Conservation (phyloP, 2,888 invertebrate genomes). For the Drosophila recens region DNA sequence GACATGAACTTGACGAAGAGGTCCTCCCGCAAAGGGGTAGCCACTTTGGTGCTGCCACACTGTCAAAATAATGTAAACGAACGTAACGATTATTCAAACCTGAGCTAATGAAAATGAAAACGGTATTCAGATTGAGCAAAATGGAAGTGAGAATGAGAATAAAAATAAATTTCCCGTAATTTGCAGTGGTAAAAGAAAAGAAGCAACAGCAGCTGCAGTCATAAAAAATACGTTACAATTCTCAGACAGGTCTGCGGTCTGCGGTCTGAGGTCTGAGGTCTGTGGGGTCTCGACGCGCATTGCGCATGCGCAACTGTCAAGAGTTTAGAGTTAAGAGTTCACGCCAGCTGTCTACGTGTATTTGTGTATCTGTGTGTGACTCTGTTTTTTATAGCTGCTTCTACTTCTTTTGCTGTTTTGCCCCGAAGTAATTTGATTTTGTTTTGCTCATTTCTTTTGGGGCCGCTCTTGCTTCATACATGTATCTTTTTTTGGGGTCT, state of each 20-base stretch:
- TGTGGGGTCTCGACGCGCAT: slow-evolving; percentile 1
- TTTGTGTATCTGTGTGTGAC: slow-evolving; percentile 19
- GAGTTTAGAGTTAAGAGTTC: slow-evolving; percentile 54
- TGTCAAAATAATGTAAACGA: not conserved
- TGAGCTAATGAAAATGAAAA: slow-evolving; percentile 1
- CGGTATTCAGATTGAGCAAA: not conserved
- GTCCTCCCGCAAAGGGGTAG: not conserved
- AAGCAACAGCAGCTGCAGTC: slow-evolving; percentile 5
- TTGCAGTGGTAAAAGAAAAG: slow-evolving; percentile 18
- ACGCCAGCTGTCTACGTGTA: slow-evolving; percentile 22
- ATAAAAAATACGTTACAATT: slow-evolving; percentile 25
- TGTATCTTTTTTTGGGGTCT: slow-evolving; percentile 19
- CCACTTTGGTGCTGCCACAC: slow-evolving; percentile 8
- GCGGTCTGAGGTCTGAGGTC: slow-evolving; percentile 5
- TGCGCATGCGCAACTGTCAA: slow-evolving; percentile 50
- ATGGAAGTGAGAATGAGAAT: not conserved
- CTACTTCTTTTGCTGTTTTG: slow-evolving; percentile 22
- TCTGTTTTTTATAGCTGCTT: slow-evolving; percentile 21
- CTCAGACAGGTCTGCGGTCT: not conserved
- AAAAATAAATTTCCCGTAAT: slow-evolving; percentile 1
- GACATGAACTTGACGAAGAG: not conserved
- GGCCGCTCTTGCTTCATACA: slow-evolving; percentile 27
- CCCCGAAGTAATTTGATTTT: slow-evolving; percentile 51
- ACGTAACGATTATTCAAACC: not conserved
- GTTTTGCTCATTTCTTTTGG: slow-evolving; percentile 55